Evolutionary conservation across 2,888 invertebrate species (phyloP).

Genomic region (Idaea aversata): DNA sequence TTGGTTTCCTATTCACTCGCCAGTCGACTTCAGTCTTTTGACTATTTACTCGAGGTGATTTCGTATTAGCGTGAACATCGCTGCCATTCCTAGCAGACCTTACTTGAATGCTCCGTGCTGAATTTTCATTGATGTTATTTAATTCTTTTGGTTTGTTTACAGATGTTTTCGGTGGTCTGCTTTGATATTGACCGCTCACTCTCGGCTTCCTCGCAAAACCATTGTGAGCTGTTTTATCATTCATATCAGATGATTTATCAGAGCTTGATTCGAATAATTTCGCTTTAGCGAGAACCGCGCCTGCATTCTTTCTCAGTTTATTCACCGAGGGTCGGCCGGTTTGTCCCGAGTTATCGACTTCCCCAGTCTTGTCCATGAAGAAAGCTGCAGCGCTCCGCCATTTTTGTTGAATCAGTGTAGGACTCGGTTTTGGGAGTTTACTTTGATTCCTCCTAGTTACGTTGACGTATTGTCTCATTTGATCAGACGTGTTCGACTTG

Average conservation of each 20-base stretch:
- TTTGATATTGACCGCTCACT: conserved; percentile 49
- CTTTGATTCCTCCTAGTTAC: conserved; percentile 39
- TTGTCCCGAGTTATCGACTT: conserved; percentile 62
- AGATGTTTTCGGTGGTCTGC: conserved; percentile 48
- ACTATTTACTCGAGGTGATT: conserved; percentile 34
- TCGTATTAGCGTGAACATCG: conserved; percentile 29
- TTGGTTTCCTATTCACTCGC: conserved; percentile 51
- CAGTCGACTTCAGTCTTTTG: conserved; percentile 52
- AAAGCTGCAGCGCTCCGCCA: conserved; percentile 80
- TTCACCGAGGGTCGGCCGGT: conserved; percentile 87
- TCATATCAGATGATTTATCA: conserved; percentile 68
- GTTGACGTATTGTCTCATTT: conserved; percentile 51
- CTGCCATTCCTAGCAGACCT: conserved; percentile 34
- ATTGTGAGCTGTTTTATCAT: conserved; percentile 50
- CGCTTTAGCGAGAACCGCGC: conserved; percentile 89
- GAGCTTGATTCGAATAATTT: conserved; percentile 85
- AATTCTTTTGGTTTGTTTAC: conserved; percentile 54
- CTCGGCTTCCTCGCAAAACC: conserved; percentile 72
- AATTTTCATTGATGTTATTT: conserved; percentile 29
- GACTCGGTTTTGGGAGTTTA: conserved; percentile 46
- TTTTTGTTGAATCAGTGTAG: conserved; percentile 55
- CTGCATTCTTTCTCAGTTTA: conserved; percentile 86
- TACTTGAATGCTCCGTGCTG: conserved; percentile 38
- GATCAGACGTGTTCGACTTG: conserved; percentile 47
- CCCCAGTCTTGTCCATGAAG: conserved; percentile 75